Percentiles rank a stretch among this genome's conserved stretches.
These are phyloP conservation scores for Spea hammondii DNA, from an alignment of 2,797 vertebrate species.

Conservation along the genomic window DNA sequence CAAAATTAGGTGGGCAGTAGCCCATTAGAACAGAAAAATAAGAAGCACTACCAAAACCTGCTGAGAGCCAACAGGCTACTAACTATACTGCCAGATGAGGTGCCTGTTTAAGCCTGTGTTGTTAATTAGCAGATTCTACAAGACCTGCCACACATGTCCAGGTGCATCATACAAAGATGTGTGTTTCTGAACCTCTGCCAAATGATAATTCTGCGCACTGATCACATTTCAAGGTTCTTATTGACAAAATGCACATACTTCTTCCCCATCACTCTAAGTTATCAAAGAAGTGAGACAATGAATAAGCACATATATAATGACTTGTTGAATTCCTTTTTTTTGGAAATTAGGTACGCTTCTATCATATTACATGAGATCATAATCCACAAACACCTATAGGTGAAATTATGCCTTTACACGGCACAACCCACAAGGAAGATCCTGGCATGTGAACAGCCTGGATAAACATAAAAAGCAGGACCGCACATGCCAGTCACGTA, in stretches of 20 bases:
- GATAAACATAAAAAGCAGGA: slow-evolving; percentile 55
- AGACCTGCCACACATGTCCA: slow-evolving; percentile 79
- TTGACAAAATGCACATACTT: slow-evolving; percentile 62
- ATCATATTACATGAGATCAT: slow-evolving; percentile 67
- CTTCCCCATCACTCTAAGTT: slow-evolving; percentile 63
- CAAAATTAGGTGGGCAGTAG: slow-evolving; percentile 84
- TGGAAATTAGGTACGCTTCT: slow-evolving; percentile 70
- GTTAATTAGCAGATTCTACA: slow-evolving; percentile 85
- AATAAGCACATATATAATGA: slow-evolving; percentile 69
- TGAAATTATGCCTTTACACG: slow-evolving; percentile 61
- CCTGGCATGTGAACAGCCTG: slow-evolving; percentile 56
- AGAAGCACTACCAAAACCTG: slow-evolving; percentile 80
- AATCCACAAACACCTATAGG: slow-evolving; percentile 66
- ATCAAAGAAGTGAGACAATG: slow-evolving; percentile 71
- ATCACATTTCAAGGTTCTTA: slow-evolving; percentile 73
- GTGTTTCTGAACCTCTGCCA: slow-evolving; percentile 71
- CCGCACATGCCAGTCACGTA: slow-evolving; percentile 56
- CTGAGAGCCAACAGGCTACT: slow-evolving; percentile 83
- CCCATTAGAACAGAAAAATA: slow-evolving; percentile 82
- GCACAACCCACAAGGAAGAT: slow-evolving; percentile 58
- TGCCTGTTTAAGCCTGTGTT: slow-evolving; percentile 84
- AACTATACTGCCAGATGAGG: slow-evolving; percentile 81
- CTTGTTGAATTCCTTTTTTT: slow-evolving; percentile 58
- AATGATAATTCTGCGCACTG: slow-evolving; percentile 72
- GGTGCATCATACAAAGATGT: slow-evolving; percentile 77